Conservation (phyloP, 1,140 invertebrate species). For the Platyscapa corneri region DNA sequence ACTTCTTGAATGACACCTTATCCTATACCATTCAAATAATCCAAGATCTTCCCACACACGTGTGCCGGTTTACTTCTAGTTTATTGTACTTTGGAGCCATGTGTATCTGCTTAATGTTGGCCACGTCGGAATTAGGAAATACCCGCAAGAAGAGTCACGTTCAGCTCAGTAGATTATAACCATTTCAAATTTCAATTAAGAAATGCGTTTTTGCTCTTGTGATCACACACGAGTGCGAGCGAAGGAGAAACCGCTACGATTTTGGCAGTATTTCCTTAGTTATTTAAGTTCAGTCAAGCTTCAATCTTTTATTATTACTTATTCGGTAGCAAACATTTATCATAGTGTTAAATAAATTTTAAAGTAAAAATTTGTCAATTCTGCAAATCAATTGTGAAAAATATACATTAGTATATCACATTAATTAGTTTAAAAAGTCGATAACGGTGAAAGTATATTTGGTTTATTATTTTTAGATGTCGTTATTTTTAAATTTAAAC, state of each 20-base stretch:
- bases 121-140: constrained; percentile 42
- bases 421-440: no score
- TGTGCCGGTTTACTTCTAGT: constrained; percentile 9
- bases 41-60: neutral
- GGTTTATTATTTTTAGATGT: no score
- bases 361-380: no score
- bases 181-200: constrained; percentile 12
- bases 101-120: constrained; percentile 30
- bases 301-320: neutral
- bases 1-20: constrained; percentile 33
- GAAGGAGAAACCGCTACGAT: neutral
- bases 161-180: neutral
- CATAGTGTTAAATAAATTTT: neutral
- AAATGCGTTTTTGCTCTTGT: neutral
- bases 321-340: neutral
- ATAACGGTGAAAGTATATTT: no score
- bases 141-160: neutral
- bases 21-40: constrained; percentile 10
- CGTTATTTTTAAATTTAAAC: no score
- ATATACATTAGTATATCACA: no score
- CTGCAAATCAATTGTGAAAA: no score
- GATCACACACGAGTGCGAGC: neutral
- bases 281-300: neutral
- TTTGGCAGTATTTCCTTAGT: neutral
- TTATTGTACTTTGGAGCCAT: constrained; percentile 42